These are phyloP conservation scores for Solenopsis invicta DNA, from an alignment of 1,140 invertebrate species.

Conservation along the genomic window DNA sequence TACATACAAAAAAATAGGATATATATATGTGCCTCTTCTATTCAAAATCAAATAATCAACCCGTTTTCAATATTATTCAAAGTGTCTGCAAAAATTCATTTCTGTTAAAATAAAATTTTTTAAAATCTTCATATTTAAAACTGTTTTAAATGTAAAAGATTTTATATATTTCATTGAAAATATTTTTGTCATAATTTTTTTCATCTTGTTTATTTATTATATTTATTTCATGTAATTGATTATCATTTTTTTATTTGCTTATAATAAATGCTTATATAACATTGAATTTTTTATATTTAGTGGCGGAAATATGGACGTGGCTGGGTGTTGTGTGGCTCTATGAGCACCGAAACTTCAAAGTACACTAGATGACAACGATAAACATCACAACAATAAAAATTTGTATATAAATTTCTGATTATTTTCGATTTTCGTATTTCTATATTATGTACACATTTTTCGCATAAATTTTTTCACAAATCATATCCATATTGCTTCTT, in stretches of 20 bases:
- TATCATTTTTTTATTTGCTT: not conserved
- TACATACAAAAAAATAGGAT: not conserved
- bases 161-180: not conserved
- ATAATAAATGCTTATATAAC: not conserved
- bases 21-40: not conserved
- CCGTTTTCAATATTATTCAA: not conserved
- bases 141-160: conserved; percentile 8
- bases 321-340: conserved; percentile 77
- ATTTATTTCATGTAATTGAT: conserved; percentile 14
- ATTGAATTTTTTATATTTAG: conserved; percentile 55
- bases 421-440: not conserved
- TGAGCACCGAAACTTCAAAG: conserved; percentile 75
- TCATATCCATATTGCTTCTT: not conserved
- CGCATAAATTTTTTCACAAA: not conserved
- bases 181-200: not conserved
- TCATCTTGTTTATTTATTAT: conserved; percentile 27
- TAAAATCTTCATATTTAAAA: not conserved
- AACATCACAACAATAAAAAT: not conserved
- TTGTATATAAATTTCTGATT: not conserved
- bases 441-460: conserved; percentile 6
- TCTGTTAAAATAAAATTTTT: not conserved
- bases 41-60: not conserved
- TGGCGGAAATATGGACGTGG: conserved; percentile 78
- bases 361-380: not conserved
- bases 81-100: not conserved